These are phyloP conservation scores for Athene noctua DNA, from an alignment of 2,113 vertebrate genomes.

Conservation along the genomic window DNA sequence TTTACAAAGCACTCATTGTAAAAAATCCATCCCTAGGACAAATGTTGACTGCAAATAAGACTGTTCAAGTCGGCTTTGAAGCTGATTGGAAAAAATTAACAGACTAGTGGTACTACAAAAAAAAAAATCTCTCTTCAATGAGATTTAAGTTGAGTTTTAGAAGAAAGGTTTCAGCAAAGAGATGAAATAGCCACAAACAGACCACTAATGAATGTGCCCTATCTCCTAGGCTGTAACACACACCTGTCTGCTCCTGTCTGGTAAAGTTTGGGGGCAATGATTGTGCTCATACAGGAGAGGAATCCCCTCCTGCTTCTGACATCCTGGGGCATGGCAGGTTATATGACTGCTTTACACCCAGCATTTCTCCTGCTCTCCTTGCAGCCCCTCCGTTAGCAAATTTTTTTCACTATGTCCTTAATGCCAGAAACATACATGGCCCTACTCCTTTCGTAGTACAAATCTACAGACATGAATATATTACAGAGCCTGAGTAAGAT, in stretches of 20 bases:
- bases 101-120: neutral
- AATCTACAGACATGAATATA: neutral
- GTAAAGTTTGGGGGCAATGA: neutral
- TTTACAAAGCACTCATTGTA: slow-evolving; percentile 24
- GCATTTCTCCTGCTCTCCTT: neutral
- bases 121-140: neutral
- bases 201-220: neutral
- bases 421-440: neutral
- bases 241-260: neutral
- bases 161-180: neutral
- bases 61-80: slow-evolving; percentile 30
- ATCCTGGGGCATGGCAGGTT: fast-evolving
- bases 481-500: neutral
- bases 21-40: slow-evolving; percentile 26
- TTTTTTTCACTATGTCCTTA: neutral
- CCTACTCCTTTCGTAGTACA: neutral
- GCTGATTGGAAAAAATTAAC: slow-evolving; percentile 5
- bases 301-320: fast-evolving
- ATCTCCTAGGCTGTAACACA: neutral
- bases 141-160: neutral
- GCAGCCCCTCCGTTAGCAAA: fast-evolving
- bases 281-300: neutral
- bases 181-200: neutral
- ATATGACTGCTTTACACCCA: neutral
- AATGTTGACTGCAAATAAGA: slow-evolving; percentile 24